Conservation (phyloP, 2,113 vertebrate species). For the Blennius ocellaris region DNA sequence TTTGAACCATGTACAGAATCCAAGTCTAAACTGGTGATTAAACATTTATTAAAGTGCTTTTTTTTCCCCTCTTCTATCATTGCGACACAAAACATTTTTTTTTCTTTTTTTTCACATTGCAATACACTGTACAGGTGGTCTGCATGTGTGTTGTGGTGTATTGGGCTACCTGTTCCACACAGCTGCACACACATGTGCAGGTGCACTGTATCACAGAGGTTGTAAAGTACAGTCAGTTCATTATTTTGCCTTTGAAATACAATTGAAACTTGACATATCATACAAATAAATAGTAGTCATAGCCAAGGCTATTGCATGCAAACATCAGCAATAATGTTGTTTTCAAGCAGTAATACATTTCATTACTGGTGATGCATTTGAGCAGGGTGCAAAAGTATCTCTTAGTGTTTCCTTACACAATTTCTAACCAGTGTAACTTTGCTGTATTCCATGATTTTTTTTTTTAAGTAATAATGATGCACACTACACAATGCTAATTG, state of each 20-base stretch:
- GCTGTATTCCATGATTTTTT: conserved; percentile 69
- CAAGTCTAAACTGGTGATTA: conserved; percentile 85
- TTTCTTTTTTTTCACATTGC: conserved; percentile 78
- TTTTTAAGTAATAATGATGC: conserved; percentile 59
- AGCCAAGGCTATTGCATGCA: conserved; percentile 88
- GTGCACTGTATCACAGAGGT: conserved; percentile 71
- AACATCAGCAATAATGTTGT: conserved; percentile 86
- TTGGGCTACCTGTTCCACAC: conserved; percentile 67
- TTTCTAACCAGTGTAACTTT: conserved; percentile 80
- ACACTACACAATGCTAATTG: conserved; percentile 79
- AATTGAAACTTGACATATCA: conserved; percentile 87
- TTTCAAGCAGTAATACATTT: conserved; percentile 87
- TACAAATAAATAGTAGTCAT: conserved; percentile 91
- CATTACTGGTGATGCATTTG: conserved; percentile 86
- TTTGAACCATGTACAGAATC: conserved; percentile 84
- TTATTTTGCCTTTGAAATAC: conserved; percentile 82
- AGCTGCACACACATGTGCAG: conserved; percentile 70
- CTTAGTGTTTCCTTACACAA: conserved; percentile 77
- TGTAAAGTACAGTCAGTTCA: conserved; percentile 82
- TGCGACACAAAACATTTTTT: conserved; percentile 81
- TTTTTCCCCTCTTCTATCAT: conserved; percentile 81
- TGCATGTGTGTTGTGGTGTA: conserved; percentile 73
- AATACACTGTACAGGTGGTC: conserved; percentile 84
- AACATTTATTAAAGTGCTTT: conserved; percentile 90
- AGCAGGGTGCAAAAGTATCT: conserved; percentile 85